These are phyloP conservation scores for Alentia gelatinosa DNA, from an alignment of 2,888 invertebrate genomes.

Conservation along the genomic window DNA sequence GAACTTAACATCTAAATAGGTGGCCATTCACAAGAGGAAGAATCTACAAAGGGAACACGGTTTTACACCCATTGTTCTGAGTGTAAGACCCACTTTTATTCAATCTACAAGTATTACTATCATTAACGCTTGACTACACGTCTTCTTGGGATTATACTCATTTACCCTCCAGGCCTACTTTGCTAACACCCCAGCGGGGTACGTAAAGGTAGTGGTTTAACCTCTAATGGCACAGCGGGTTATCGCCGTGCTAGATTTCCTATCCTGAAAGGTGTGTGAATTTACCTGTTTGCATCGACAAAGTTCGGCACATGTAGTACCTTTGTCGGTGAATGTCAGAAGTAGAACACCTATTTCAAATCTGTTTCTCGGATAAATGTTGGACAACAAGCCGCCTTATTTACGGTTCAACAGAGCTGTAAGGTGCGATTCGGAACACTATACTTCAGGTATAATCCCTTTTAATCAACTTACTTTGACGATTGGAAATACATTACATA, in stretches of 20 bases:
- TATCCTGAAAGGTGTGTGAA: background rate
- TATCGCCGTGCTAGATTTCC: background rate
- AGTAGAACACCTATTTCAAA: too few species aligned
- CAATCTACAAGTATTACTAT: background rate
- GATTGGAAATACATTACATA: too few species aligned
- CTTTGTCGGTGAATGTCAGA: too few species aligned
- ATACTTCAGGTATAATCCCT: too few species aligned
- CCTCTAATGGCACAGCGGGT: background rate
- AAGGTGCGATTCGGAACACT: too few species aligned
- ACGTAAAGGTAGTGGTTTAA: too few species aligned
- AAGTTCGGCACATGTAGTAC: too few species aligned
- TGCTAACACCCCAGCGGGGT: background rate
- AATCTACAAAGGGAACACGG: background rate
- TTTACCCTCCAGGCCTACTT: background rate
- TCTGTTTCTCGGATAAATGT: too few species aligned
- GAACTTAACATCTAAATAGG: background rate
- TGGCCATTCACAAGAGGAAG: too few species aligned
- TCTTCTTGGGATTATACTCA: background rate
- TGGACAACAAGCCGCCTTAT: too few species aligned
- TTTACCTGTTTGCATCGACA: background rate
- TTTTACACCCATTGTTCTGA: background rate
- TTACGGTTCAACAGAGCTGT: too few species aligned
- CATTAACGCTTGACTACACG: background rate
- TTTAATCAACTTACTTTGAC: too few species aligned
- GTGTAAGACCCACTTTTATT: background rate